Evolutionary conservation across 2,113 vertebrate genomes (phyloP).

Genomic region (Ellobius talpinus): DNA sequence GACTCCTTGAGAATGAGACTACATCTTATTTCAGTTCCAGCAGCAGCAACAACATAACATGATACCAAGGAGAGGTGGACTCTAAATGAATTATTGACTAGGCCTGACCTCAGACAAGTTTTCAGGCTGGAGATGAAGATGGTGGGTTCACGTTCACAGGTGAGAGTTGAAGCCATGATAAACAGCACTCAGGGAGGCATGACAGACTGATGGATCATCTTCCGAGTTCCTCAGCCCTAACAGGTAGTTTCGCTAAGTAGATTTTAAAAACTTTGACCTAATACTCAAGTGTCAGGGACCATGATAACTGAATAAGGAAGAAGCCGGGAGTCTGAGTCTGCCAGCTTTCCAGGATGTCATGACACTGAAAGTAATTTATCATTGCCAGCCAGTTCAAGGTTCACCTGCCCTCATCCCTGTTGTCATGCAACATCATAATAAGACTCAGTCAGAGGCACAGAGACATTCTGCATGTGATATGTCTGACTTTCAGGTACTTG

Average conservation of each 20-base stretch:
- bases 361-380: slow-evolving; percentile 62
- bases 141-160: not conserved
- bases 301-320: slow-evolving; percentile 59
- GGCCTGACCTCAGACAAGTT: not conserved
- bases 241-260: not conserved
- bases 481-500: slow-evolving; percentile 35
- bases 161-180: not conserved
- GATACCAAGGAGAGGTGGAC: not conserved
- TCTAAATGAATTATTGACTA: not conserved
- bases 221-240: not conserved
- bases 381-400: slow-evolving; percentile 67
- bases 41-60: not conserved
- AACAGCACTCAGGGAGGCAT: not conserved
- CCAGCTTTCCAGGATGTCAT: not conserved
- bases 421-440: slow-evolving; percentile 48
- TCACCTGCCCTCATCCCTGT: slow-evolving; percentile 43
- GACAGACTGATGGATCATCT: not conserved
- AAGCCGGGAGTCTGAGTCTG: slow-evolving; percentile 34
- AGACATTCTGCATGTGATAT: not conserved
- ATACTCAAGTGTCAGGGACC: slow-evolving; percentile 37
- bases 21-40: not conserved
- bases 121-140: not conserved
- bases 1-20: not conserved
- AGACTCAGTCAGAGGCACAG: slow-evolving; percentile 24
- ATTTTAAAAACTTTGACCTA: slow-evolving; percentile 60